Evolutionary conservation across 2,113 vertebrate genomes (phyloP), one percentile per base, ranked within the genome.

Genomic region (Nipponia nippon): DNA sequence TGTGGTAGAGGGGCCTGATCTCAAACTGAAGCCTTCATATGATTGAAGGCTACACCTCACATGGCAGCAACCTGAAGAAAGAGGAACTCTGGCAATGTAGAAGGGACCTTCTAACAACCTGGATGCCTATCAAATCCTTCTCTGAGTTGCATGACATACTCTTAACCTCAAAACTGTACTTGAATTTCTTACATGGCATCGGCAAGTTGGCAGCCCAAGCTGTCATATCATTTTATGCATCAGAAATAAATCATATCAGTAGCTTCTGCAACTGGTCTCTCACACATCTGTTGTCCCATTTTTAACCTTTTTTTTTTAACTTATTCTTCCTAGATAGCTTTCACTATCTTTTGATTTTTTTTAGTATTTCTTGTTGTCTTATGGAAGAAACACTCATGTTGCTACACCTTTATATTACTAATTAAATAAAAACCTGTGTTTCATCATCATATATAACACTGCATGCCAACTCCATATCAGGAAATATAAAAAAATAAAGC

Each of bases 31-130:
- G 22, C 47, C 42, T 67, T 87, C 38, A 3, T 42, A 26, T 11
- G 17, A 32, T 44, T 3, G 0, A 70, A 65, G 70, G 2, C 13
- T 56, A 10, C 1, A 2, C 3, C 8, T 69, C 30, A 27, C 7
- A 10, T 2, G 21, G 30, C 40, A 88, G 14, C 9, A 83, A 19
- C 4, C 10, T 46, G 38, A 73, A 89, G 34, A 56, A 75, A 87
- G 44, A 83, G 27, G 36, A 90, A 46, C 3, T 38, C 30, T 70
- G 23, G 2, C 5, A 89, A 21, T 21, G 29, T 19, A 26, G 26
- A 63, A 18, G 7, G 18, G 12, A 22, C 40, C 30, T 70, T 78
- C 25, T 47, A 42, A 70, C 5, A 77, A 23, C 3, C 3, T 29
- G 30, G 15, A 59, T 34, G 29, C 5, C 20, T 58, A 66, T 16